These are phyloP conservation scores for Himalopsyche japonica DNA, from an alignment of 2,888 invertebrate species.

Conservation along the genomic window DNA sequence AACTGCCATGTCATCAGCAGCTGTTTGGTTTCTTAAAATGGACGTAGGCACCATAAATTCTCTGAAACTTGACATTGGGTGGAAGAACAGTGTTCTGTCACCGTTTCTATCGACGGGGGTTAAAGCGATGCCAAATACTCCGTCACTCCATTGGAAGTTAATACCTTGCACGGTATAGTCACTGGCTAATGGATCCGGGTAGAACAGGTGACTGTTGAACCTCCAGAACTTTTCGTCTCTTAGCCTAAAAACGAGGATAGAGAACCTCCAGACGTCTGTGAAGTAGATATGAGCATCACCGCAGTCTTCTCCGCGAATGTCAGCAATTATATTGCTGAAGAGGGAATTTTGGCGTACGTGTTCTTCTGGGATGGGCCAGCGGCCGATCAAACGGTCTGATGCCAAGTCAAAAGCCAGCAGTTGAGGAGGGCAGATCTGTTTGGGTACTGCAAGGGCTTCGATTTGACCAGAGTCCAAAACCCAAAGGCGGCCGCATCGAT, in stretches of 20 bases:
- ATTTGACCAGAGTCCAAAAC: constrained; percentile 79
- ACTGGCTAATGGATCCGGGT: constrained; percentile 73
- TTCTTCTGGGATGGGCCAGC: constrained; percentile 67
- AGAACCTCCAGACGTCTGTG: constrained; percentile 72
- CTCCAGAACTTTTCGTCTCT: constrained; percentile 63
- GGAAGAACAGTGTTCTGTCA: constrained; percentile 74
- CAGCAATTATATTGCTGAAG: constrained; percentile 69
- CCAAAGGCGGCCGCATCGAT: constrained; percentile 78
- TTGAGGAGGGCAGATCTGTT: constrained; percentile 74
- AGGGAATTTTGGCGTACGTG: constrained; percentile 69
- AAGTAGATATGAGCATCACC: constrained; percentile 68
- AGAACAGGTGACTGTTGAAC: constrained; percentile 70
- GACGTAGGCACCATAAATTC: constrained; percentile 75
- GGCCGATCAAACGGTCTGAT: constrained; percentile 65
- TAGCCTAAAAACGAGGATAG: constrained; percentile 65
- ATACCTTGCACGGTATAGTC: constrained; percentile 74
- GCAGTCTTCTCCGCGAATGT: constrained; percentile 63
- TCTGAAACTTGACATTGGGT: constrained; percentile 79
- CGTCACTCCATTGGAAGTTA: constrained; percentile 82
- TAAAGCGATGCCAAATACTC: constrained; percentile 74
- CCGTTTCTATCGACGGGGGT: constrained; percentile 58
- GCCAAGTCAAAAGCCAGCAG: constrained; percentile 72
- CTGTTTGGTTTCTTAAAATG: constrained; percentile 64
- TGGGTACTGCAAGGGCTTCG: constrained; percentile 67
- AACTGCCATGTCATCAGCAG: constrained; percentile 46